Conservation (phyloP, 2,113 vertebrate genomes). For the Triplophysa siluroides region DNA sequence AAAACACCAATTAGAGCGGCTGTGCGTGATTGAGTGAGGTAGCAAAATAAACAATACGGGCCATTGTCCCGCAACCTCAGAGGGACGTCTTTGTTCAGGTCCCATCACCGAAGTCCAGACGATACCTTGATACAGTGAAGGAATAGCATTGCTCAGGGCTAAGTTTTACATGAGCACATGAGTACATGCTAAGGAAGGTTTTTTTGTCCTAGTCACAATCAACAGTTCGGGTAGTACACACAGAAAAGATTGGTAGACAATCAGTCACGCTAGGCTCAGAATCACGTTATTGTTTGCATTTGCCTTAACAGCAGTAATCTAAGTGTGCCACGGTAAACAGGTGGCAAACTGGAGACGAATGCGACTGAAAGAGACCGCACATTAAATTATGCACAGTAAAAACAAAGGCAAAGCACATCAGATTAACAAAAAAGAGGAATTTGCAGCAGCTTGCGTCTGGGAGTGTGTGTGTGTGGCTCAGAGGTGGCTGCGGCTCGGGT, state of each 20-base stretch:
- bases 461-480: slow-evolving; percentile 57
- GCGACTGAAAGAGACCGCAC: slow-evolving; percentile 57
- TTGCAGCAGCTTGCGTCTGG: slow-evolving; percentile 51
- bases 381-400: slow-evolving; percentile 80
- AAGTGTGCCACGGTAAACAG: slow-evolving; percentile 68
- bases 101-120: slow-evolving; percentile 56
- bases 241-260: background rate
- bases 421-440: slow-evolving; percentile 67
- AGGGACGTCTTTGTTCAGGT: slow-evolving; percentile 64
- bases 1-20: slow-evolving; percentile 81
- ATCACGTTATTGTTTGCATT: slow-evolving; percentile 20
- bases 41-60: slow-evolving; percentile 68
- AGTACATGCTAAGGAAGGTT: background rate
- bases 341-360: slow-evolving; percentile 70
- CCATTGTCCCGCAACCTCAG: slow-evolving; percentile 65
- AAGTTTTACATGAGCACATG: background rate
- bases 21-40: slow-evolving; percentile 67
- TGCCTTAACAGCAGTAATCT: slow-evolving; percentile 52
- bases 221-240: no score
- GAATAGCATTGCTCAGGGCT: background rate
- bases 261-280: slow-evolving; percentile 11
- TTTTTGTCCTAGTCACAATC: background rate
- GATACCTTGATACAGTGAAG: slow-evolving; percentile 46
- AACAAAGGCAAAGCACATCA: slow-evolving; percentile 74
- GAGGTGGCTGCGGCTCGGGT: slow-evolving; percentile 62